phyloP scores from a whole-genome alignment of 2,797 vertebrate genomes.

The Babyrousa celebensis region DNA sequence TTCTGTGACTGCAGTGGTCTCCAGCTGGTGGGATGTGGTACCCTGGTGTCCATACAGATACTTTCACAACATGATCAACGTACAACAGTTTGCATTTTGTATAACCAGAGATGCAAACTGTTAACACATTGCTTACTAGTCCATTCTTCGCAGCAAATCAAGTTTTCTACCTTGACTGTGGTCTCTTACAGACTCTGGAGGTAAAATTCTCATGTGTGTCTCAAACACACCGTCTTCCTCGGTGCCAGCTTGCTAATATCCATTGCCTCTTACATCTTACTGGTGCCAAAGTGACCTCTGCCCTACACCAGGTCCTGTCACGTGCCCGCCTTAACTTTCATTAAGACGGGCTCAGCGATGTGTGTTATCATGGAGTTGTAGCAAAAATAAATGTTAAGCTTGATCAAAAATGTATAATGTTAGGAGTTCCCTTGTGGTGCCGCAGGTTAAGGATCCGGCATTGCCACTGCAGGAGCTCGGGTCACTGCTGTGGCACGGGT shows the following conservation, averaged over 20 bases:
- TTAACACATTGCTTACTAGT: not conserved
- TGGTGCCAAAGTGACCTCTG: not conserved
- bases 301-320: not conserved
- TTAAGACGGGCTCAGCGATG: not conserved
- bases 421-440: too few species aligned
- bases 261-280: not conserved
- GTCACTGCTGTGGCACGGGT: too few species aligned
- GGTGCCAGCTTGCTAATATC: not conserved
- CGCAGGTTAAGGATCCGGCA: too few species aligned
- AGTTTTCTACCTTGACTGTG: constrained; percentile 6
- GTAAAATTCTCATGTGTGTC: not conserved
- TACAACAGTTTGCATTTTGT: not conserved
- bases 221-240: not conserved
- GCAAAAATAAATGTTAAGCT: not conserved
- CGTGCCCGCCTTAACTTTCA: not conserved
- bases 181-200: not conserved
- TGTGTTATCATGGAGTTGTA: not conserved
- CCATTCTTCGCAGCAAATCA: constrained; percentile 28
- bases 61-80: not conserved
- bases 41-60: not conserved
- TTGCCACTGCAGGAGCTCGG: too few species aligned
- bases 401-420: not conserved
- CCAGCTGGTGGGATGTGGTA: not conserved
- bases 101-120: not conserved
- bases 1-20: not conserved